These are phyloP conservation scores for Rhinichthys osculus DNA, from an alignment of 2,797 vertebrate species.

Conservation along the genomic window DNA sequence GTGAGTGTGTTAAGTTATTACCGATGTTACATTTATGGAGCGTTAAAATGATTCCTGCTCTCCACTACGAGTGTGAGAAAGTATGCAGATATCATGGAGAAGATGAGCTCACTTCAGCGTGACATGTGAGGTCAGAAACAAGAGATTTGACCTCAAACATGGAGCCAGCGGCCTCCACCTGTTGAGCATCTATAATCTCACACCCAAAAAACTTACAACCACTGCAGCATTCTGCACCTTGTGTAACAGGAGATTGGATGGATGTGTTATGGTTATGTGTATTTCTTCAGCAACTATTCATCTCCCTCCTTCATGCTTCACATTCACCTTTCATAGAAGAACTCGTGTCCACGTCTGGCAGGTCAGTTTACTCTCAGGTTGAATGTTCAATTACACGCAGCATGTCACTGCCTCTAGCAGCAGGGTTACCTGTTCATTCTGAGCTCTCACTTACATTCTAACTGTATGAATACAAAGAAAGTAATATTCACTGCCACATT, in stretches of 20 bases:
- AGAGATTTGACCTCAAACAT: constrained; percentile 17
- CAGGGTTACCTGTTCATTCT: neutral
- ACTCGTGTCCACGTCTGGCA: neutral
- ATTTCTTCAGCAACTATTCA: neutral
- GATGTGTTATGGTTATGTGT: constrained; percentile 10
- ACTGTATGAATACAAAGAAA: constrained; percentile 19
- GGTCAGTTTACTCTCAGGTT: constrained; percentile 11
- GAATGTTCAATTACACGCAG: constrained; percentile 30
- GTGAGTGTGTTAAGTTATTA: neutral
- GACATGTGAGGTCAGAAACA: neutral
- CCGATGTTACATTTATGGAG: neutral
- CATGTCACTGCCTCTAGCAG: constrained; percentile 19
- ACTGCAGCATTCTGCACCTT: neutral
- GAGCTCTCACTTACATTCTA: constrained; percentile 4
- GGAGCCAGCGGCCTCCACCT: constrained; percentile 21
- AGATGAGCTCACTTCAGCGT: neutral
- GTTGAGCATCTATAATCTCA: constrained; percentile 23
- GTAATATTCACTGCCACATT: neutral
- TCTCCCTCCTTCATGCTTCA: constrained; percentile 4
- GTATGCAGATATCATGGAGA: constrained; percentile 12
- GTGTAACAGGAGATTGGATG: constrained; percentile 20
- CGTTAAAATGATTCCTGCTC: neutral
- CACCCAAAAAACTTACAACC: neutral
- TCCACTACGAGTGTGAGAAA: constrained; percentile 5
- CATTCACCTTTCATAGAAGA: neutral